phyloP scores from a whole-genome alignment of 2,888 invertebrate species.

The Cybosia mesomella region DNA sequence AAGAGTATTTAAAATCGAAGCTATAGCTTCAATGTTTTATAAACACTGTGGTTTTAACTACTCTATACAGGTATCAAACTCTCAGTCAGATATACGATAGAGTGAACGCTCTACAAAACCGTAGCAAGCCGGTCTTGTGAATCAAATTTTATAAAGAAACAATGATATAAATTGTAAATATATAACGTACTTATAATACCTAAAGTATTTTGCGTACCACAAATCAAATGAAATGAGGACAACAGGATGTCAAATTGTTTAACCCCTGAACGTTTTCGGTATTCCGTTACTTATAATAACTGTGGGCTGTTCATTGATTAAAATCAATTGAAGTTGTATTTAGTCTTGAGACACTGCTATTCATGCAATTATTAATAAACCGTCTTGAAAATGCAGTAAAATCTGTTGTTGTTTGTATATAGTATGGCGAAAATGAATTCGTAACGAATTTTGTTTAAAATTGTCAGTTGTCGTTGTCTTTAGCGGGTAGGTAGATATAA shows the following conservation, averaged over 20 bases:
- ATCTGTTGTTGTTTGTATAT: constrained; percentile 6
- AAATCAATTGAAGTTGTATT: constrained; percentile 63
- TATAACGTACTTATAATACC: constrained; percentile 34
- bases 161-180: constrained; percentile 8
- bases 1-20: not conserved
- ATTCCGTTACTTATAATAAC: constrained; percentile 56
- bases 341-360: constrained; percentile 64
- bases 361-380: constrained; percentile 44
- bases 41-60: no score
- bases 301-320: constrained; percentile 68
- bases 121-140: constrained; percentile 10
- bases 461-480: not conserved
- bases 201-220: constrained; percentile 37
- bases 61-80: no score
- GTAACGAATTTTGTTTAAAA: constrained; percentile 8
- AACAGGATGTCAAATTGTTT: constrained; percentile 65
- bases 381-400: constrained; percentile 29
- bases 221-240: constrained; percentile 57
- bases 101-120: not conserved
- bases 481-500: not conserved
- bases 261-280: constrained; percentile 66
- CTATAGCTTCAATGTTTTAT: no score
- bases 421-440: constrained; percentile 19
- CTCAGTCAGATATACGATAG: not conserved
- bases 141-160: constrained; percentile 37